Conservation (phyloP, 2,113 vertebrate genomes). For the Penelope pileata region DNA sequence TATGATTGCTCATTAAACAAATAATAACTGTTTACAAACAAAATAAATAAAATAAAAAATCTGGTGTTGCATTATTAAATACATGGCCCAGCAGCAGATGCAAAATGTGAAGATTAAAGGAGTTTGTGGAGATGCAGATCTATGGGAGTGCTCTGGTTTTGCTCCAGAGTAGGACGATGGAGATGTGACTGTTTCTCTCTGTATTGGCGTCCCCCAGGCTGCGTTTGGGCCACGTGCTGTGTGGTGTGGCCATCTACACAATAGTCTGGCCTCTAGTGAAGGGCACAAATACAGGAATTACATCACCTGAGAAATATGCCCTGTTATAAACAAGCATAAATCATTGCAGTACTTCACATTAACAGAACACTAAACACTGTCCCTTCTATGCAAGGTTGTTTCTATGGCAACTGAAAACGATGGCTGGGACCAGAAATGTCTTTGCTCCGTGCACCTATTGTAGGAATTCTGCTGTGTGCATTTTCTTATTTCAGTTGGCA, state of each 20-base stretch:
- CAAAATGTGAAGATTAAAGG: rapidly evolving
- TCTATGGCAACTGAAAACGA: not conserved
- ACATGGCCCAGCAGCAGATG: not conserved
- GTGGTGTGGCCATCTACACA: rapidly evolving
- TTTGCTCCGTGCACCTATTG: rapidly evolving
- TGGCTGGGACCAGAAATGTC: not conserved
- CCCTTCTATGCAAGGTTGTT: constrained; percentile 13
- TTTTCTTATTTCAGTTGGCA: rapidly evolving
- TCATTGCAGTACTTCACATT: rapidly evolving
- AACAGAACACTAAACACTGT: not conserved
- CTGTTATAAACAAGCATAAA: not conserved
- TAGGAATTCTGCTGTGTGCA: not conserved
- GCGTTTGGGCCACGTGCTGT: rapidly evolving
- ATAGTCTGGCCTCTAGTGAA: rapidly evolving
- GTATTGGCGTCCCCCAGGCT: too few species aligned
- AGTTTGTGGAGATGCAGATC: not conserved
- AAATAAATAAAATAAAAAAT: not conserved
- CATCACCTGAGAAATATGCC: not conserved
- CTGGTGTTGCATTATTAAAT: rapidly evolving
- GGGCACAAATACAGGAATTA: rapidly evolving
- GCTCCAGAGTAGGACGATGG: not conserved
- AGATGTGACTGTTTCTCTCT: too few species aligned
- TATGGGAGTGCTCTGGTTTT: not conserved
- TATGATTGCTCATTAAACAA: not conserved
- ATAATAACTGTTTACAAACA: not conserved